phyloP scores from a whole-genome alignment of 2,888 invertebrate species.

The Eugnorisma glareosa region DNA sequence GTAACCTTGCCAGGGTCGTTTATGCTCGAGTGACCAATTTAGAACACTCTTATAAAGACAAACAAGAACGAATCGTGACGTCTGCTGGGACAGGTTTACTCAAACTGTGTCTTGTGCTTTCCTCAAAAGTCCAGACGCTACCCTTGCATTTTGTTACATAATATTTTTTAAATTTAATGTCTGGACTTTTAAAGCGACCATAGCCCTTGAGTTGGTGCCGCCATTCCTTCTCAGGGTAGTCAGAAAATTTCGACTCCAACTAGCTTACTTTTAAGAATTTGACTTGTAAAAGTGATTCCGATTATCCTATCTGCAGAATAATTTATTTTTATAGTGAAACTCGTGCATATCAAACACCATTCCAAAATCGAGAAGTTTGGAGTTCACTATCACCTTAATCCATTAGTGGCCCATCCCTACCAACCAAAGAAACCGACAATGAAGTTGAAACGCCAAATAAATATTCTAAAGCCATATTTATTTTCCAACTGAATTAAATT shows the following conservation, averaged over 20 bases:
- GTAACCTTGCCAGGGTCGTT: neutral
- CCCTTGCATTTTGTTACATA: neutral
- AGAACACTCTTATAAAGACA: too few species aligned
- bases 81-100: too few species aligned
- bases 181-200: neutral
- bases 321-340: neutral
- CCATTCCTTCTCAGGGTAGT: neutral
- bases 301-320: too few species aligned
- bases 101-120: too few species aligned
- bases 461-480: conserved; percentile 24
- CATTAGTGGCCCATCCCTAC: neutral
- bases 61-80: too few species aligned
- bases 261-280: too few species aligned
- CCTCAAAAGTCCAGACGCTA: neutral
- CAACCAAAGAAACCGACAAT: neutral
- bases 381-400: neutral
- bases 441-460: neutral
- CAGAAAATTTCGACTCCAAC: neutral
- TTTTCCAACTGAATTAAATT: conserved; percentile 22
- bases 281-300: too few species aligned
- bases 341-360: neutral
- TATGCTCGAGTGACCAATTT: neutral
- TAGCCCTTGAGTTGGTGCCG: neutral
- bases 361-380: neutral
- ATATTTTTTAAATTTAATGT: neutral